A percentile compares a stretch with the other conserved stretches of the same genome.
Evolutionary conservation across 2,113 vertebrate genomes (phyloP).

Genomic region (Tiliqua scincoides): DNA sequence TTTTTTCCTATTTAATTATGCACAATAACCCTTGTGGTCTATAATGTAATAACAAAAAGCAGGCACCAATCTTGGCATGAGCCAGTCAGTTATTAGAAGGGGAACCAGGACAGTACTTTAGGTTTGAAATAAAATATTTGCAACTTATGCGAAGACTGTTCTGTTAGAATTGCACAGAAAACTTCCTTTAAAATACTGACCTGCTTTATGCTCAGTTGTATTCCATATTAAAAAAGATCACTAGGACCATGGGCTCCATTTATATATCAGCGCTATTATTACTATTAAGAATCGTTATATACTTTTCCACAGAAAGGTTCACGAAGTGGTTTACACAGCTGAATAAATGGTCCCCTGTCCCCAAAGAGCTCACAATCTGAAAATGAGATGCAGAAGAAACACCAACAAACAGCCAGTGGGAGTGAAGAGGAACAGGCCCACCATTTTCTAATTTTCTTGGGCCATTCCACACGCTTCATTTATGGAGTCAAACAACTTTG

Average conservation of each 20-base stretch:
- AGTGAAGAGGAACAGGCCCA: no score
- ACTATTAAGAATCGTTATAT: no score
- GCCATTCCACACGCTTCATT: no score
- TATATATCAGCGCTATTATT: not conserved
- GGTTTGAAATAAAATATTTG: conserved; percentile 83
- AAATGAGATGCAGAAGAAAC: no score
- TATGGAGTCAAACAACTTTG: no score
- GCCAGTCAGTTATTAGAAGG: conserved; percentile 77
- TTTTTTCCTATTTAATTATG: conserved; percentile 82
- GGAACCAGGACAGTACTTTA: conserved; percentile 71
- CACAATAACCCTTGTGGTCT: conserved; percentile 78
- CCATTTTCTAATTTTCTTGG: no score
- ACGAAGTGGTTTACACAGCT: no score
- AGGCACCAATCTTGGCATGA: conserved; percentile 73
- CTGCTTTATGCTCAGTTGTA: conserved; percentile 54
- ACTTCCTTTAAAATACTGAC: conserved; percentile 48
- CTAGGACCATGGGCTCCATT: not conserved
- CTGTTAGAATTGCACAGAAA: conserved; percentile 67
- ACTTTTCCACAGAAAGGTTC: no score
- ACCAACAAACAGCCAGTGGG: no score
- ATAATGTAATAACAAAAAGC: conserved; percentile 82
- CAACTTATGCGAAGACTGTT: conserved; percentile 71
- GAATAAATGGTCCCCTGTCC: no score
- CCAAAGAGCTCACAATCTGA: no score
- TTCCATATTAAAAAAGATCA: conserved; percentile 63